Base-by-base conservation (phyloP, 2,113 vertebrate genomes). In the Indri indri region DNA sequence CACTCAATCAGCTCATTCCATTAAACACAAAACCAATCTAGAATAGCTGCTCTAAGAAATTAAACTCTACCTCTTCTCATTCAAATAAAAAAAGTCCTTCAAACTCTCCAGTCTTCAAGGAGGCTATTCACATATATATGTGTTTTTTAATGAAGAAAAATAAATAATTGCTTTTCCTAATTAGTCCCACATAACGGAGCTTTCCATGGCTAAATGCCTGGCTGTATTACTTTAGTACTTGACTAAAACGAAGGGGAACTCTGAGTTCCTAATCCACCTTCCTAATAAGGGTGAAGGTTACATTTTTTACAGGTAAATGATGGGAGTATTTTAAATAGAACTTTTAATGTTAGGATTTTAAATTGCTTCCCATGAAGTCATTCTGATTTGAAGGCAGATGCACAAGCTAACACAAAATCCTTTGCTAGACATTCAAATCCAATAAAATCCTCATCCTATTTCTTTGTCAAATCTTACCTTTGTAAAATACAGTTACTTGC, bases 1-100 rank as follows among this genome's bases (percentile, higher is more conserved):
- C 50, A 74, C 2, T 76, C 54, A 32, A 95, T 94, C 91, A 87
- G 63, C 16, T 91, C 77, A 83, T 95, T 89, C 77, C 66, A 92
- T 96, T 97, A 96, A 95, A 92, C 18, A 77, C 4, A 5, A 96
- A 97, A 94, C 61, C 73, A 92, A 88, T 86, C 73, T 71, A 88
- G 61, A 82, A 91, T 73, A n/a, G 68, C 54, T 65, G 14, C 34
- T 94, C n/a, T 87, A 77, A 93, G 74, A 96, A 97, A 94, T 93
- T 86, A 92, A 96, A 97, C 25, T 84, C 80, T 68, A 47, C 68
- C 37, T 95, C 42, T 95, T 88, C 45, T 94, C 52, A 84, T 82
- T 91, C 10, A 30, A 65, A 65, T 45, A 63, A 80, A 92, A 50
- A 70, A 47, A 50, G 7, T 50, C 30, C 17, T 93, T 83, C n/a